Conservation (phyloP, 1,140 invertebrate genomes). For the Piezodorus guildinii region DNA sequence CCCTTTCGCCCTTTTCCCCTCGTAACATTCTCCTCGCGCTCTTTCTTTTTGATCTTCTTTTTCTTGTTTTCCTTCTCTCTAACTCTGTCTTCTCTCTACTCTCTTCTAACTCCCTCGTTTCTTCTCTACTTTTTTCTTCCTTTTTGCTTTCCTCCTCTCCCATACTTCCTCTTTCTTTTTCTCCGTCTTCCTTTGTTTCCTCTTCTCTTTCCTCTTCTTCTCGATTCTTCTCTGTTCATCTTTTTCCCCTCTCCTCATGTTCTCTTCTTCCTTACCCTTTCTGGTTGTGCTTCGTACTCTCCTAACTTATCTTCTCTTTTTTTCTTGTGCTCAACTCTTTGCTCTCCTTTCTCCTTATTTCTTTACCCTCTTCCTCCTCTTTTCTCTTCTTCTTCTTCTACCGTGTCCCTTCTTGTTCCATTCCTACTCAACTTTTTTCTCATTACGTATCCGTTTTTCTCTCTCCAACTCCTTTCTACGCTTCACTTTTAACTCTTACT, state of each 20-base stretch:
- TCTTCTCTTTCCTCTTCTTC: neutral
- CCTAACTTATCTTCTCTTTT: no score
- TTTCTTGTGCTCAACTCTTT: no score
- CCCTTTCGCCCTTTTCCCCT: no score
- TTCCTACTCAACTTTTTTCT: neutral
- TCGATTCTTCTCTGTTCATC: no score
- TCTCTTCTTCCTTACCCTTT: no score
- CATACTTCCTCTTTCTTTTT: neutral
- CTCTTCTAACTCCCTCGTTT: neutral
- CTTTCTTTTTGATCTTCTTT: no score
- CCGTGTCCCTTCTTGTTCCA: neutral
- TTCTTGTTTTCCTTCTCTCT: neutral
- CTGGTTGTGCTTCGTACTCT: no score
- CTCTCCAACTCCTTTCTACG: neutral
- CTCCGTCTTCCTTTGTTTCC: neutral
- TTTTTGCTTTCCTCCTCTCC: neutral
- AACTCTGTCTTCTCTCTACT: neutral
- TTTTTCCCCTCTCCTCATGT: no score
- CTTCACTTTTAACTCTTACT: neutral
- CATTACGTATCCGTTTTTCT: neutral
- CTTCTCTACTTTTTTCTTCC: neutral
- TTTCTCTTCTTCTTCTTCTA: neutral
- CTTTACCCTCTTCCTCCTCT: neutral
- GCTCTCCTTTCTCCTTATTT: neutral
- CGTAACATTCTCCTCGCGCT: no score